phyloP scores from a whole-genome alignment of 1,140 invertebrate species.

The Drosophila pectinifera region DNA sequence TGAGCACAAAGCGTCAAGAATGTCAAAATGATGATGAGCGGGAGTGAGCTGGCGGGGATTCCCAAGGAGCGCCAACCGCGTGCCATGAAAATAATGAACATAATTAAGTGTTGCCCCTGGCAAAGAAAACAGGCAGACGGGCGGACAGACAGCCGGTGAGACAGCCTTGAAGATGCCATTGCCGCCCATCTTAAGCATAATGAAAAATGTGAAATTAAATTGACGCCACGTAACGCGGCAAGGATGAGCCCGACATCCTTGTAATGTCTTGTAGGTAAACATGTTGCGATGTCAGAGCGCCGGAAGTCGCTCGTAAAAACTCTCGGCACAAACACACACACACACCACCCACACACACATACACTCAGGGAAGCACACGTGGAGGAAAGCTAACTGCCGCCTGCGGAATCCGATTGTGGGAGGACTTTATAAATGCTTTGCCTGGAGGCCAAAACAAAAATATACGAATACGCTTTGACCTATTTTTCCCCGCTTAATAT shows the following conservation, averaged over 20 bases:
- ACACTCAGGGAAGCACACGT: conserved; percentile 13
- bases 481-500: neutral
- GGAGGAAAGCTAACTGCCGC: conserved; percentile 12
- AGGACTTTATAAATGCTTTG: conserved; percentile 60
- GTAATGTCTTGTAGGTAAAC: conserved; percentile 82
- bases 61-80: conserved; percentile 58
- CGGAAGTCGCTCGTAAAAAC: conserved; percentile 81
- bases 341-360: conserved; percentile 12
- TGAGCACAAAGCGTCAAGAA: conserved; percentile 61
- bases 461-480: conserved; percentile 26
- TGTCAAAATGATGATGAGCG: conserved; percentile 47
- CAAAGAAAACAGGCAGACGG: conserved; percentile 56
- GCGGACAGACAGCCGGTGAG: conserved; percentile 3
- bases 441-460: neutral
- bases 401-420: conserved; percentile 51
- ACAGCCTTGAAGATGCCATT: neutral
- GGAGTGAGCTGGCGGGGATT: neutral
- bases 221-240: conserved; percentile 64
- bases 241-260: conserved; percentile 57
- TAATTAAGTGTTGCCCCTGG: conserved; percentile 82
- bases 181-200: conserved; percentile 64
- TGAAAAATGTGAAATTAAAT: conserved; percentile 82
- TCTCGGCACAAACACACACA: conserved; percentile 43
- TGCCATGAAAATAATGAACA: conserved; percentile 82
- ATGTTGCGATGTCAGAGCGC: conserved; percentile 70